Percentiles rank a stretch among this genome's conserved stretches.
These are phyloP conservation scores for Aviceda subcristata DNA, from an alignment of 2,113 vertebrate genomes.

Conservation along the genomic window DNA sequence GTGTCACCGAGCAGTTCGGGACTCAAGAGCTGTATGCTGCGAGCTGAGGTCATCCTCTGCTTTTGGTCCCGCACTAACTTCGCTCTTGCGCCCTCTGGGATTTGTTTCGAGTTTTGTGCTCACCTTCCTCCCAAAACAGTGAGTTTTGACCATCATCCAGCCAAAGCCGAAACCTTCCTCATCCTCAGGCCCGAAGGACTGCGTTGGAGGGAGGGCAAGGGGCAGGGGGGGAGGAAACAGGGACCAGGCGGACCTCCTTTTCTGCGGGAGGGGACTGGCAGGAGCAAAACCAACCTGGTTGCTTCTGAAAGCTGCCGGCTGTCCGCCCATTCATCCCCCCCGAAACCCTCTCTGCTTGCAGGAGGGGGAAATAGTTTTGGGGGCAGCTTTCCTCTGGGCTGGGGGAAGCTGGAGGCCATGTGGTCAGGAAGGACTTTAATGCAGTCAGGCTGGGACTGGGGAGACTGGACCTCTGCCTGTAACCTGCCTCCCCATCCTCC, in stretches of 20 bases:
- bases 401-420: background rate
- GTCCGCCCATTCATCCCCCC: background rate
- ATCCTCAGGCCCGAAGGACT: background rate
- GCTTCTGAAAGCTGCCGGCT: background rate
- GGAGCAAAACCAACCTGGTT: background rate
- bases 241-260: background rate
- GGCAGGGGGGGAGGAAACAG: background rate
- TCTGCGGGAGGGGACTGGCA: rapidly evolving
- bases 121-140: background rate
- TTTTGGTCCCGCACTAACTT: background rate
- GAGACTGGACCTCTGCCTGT: background rate
- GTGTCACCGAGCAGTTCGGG: background rate
- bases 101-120: background rate
- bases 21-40: background rate
- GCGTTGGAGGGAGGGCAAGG: background rate
- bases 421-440: background rate
- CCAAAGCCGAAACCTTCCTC: background rate
- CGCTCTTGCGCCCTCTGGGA: background rate
- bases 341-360: background rate
- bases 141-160: background rate
- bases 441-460: background rate
- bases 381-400: background rate
- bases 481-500: background rate
- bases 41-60: background rate
- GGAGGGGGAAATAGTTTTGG: background rate